These are phyloP conservation scores for Aix galericulata DNA, from an alignment of 2,113 vertebrate genomes.

Conservation along the genomic window DNA sequence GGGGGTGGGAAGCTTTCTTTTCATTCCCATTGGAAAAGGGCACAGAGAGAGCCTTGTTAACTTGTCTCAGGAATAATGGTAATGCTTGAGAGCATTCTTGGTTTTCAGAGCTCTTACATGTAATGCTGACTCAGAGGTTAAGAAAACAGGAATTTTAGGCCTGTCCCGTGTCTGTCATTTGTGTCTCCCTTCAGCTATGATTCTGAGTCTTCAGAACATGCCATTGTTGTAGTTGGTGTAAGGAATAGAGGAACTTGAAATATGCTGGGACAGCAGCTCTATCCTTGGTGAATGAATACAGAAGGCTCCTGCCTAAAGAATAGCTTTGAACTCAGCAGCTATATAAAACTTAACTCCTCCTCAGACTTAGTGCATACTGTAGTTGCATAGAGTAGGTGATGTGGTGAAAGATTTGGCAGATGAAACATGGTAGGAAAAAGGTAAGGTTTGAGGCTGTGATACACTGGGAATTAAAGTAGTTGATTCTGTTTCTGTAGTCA, in stretches of 20 bases:
- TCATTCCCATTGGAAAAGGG: not conserved
- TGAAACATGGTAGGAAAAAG: accelerated
- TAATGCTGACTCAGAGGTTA: not conserved
- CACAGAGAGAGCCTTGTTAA: not conserved
- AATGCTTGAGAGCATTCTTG: not conserved
- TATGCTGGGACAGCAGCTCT: not conserved
- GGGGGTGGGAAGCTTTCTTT: not conserved
- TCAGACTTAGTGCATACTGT: too few species aligned
- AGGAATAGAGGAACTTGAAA: not conserved
- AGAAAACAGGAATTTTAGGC: constrained; percentile 11
- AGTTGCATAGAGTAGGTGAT: not conserved
- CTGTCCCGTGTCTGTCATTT: not conserved
- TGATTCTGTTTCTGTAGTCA: not conserved
- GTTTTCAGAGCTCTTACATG: not conserved
- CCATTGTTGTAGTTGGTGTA: too few species aligned
- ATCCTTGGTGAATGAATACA: not conserved
- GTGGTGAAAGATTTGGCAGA: not conserved
- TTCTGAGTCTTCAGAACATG: not conserved
- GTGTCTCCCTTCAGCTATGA: not conserved
- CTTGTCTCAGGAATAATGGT: not conserved
- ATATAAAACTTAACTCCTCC: not conserved
- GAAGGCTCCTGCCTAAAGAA: not conserved
- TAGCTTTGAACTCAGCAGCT: not conserved
- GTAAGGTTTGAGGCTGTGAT: not conserved
- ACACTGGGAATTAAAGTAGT: not conserved